Evolutionary conservation across 2,797 vertebrate species (phyloP).

Genomic region (Propithecus perrieri): DNA sequence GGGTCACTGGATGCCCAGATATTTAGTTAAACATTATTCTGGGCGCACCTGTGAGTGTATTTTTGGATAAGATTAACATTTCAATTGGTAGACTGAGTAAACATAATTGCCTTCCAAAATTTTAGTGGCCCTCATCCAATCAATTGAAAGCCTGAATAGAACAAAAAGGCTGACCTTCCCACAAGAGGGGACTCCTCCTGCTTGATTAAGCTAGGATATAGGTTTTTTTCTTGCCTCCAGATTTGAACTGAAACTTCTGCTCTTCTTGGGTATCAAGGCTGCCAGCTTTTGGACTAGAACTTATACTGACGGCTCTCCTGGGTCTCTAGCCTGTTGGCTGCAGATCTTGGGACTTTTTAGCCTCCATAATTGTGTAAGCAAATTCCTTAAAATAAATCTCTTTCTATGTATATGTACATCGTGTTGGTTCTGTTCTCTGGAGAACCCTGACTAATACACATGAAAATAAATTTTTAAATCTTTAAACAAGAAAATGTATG

Average conservation of each 20-base stretch:
- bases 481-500: not conserved
- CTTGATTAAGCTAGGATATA: not conserved
- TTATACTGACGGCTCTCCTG: not conserved
- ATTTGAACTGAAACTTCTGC: not conserved
- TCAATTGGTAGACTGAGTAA: not conserved
- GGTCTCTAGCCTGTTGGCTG: not conserved
- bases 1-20: not conserved
- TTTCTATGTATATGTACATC: not conserved
- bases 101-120: not conserved
- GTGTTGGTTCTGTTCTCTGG: not conserved
- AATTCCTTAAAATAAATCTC: not conserved
- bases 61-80: not conserved
- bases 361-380: not conserved
- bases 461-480: not conserved
- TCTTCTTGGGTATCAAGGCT: not conserved
- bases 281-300: not conserved
- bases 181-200: not conserved
- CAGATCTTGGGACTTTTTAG: not conserved
- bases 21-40: not conserved
- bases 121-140: not conserved
- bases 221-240: not conserved
- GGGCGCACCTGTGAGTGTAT: not conserved
- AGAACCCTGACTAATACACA: not conserved
- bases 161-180: not conserved
- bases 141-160: not conserved